These are phyloP conservation scores for Rutilus rutilus DNA, from an alignment of 2,113 vertebrate genomes.

Conservation along the genomic window DNA sequence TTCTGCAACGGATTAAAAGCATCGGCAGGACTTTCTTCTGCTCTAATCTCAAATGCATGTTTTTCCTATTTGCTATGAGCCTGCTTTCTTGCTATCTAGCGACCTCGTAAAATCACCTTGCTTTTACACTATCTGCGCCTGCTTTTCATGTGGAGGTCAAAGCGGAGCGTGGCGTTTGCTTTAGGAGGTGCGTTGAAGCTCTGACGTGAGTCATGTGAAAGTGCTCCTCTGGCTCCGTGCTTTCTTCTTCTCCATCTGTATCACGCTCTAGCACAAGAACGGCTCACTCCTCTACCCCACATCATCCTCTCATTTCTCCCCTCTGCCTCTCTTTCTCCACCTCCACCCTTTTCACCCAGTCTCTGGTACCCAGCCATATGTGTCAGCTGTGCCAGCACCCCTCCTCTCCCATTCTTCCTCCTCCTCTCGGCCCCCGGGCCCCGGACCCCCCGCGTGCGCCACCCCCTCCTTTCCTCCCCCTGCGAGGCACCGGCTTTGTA, in stretches of 20 bases:
- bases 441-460: constrained; percentile 48
- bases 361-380: constrained; percentile 72
- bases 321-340: background rate
- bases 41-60: constrained; percentile 9
- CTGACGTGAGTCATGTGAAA: background rate
- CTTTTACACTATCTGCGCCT: background rate
- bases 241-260: constrained; percentile 42
- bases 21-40: background rate
- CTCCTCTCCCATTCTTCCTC: constrained; percentile 14
- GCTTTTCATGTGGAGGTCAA: constrained; percentile 60
- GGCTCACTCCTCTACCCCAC: background rate
- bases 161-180: constrained; percentile 64
- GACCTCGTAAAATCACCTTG: background rate
- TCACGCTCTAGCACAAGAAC: background rate
- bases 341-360: constrained; percentile 45
- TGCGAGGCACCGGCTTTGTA: constrained; percentile 74
- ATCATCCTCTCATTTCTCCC: constrained; percentile 5
- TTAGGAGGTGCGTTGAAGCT: constrained; percentile 21
- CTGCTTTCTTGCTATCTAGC: constrained; percentile 37
- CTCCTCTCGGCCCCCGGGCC: constrained; percentile 39
- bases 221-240: constrained; percentile 49
- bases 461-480: constrained; percentile 58
- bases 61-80: constrained; percentile 54
- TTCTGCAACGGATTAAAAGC: background rate
- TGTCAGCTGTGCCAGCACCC: constrained; percentile 78